phyloP scores from a whole-genome alignment of 1,140 invertebrate genomes.

The Melipona quadrifasciata region DNA sequence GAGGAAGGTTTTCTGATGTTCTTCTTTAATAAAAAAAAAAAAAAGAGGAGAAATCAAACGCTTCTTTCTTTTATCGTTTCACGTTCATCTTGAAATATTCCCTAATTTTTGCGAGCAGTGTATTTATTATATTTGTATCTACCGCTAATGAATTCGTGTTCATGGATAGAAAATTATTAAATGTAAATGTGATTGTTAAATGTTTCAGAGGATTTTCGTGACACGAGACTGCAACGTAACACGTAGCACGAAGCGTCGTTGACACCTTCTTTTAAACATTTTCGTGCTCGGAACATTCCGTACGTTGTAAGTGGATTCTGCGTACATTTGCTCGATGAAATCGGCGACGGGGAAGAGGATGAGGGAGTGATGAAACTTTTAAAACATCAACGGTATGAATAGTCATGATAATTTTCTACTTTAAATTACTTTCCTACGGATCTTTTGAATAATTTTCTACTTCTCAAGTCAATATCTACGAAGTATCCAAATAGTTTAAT shows the following conservation, averaged over 20 bases:
- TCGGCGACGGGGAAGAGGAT: background rate
- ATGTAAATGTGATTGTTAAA: no score
- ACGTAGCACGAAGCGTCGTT: no score
- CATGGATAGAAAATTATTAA: background rate
- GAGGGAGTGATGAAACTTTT: background rate
- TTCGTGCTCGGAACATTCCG: background rate
- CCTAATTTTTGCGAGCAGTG: no score
- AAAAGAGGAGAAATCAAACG: no score
- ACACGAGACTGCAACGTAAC: no score
- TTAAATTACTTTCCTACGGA: background rate
- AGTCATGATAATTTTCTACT: background rate
- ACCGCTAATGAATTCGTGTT: no score
- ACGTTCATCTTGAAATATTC: no score
- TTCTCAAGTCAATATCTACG: background rate
- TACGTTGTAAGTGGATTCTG: background rate
- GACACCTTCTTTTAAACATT: background rate
- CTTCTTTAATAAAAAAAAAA: no score
- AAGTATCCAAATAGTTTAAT: background rate
- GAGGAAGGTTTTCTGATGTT: no score
- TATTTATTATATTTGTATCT: no score
- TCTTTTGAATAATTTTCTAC: background rate
- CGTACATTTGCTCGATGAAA: background rate
- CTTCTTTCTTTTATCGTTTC: no score
- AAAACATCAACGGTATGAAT: constrained; percentile 2
- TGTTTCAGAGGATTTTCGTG: no score